Evolutionary conservation across 1,140 invertebrate species (phyloP).

Genomic region (Aphaenogaster floridana): DNA sequence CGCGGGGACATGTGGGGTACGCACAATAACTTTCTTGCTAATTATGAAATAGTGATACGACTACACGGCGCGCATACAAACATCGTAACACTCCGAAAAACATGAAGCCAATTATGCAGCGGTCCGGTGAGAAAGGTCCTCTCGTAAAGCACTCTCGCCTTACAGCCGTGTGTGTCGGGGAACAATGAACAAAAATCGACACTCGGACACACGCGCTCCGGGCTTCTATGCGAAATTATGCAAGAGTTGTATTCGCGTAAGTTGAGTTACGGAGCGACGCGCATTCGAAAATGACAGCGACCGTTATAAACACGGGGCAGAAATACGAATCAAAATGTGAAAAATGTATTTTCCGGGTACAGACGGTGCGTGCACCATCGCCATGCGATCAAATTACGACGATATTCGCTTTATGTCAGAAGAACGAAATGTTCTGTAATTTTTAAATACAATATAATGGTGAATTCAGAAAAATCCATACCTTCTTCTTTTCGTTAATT

Average conservation of each 20-base stretch:
- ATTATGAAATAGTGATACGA: constrained; percentile 81
- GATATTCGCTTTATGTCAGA: not conserved
- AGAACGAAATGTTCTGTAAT: not conserved
- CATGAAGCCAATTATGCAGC: constrained; percentile 76
- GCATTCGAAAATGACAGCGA: not conserved
- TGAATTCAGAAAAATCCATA: not conserved
- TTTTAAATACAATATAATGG: not conserved
- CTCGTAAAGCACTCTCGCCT: constrained; percentile 70
- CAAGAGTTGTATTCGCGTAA: constrained; percentile 20
- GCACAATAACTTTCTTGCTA: constrained; percentile 78
- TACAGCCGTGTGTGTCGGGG: constrained; percentile 3
- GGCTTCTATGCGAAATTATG: constrained; percentile 65
- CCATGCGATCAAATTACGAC: not conserved
- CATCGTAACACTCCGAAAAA: constrained; percentile 77
- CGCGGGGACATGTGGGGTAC: constrained; percentile 36
- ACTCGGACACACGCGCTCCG: not conserved
- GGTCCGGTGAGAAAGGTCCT: constrained; percentile 75
- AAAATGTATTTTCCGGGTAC: constrained; percentile 10
- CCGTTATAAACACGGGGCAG: not conserved
- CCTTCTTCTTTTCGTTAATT: not conserved
- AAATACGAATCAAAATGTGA: constrained; percentile 26
- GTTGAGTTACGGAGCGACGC: constrained; percentile 18
- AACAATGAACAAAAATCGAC: constrained; percentile 75
- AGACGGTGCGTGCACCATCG: not conserved
- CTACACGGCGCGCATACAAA: constrained; percentile 74